Percentiles rank a stretch among this genome's conserved stretches.
Conservation (phyloP, 2,797 vertebrate genomes). For the Helostoma temminkii region DNA sequence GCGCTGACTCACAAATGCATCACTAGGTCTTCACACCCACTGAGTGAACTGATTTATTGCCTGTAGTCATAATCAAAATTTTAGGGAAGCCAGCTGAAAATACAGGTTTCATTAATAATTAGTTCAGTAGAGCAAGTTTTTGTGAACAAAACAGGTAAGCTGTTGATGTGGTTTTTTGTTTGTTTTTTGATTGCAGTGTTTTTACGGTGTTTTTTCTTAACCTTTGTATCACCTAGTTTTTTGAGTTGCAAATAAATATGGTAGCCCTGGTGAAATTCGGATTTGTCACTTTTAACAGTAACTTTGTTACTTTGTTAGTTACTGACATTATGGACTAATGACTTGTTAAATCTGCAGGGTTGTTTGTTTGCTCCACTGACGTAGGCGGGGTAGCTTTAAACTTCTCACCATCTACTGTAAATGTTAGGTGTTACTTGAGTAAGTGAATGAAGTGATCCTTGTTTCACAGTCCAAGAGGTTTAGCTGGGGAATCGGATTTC, state of each 20-base stretch:
- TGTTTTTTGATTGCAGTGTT: not conserved
- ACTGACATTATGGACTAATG: not conserved
- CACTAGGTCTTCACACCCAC: conserved; percentile 22
- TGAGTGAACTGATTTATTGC: conserved; percentile 12
- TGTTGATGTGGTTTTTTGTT: not conserved
- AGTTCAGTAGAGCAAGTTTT: not conserved
- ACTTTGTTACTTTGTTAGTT: not conserved
- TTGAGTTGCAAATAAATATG: not conserved
- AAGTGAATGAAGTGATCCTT: conserved; percentile 12
- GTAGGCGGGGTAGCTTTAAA: too few relatives aligned
- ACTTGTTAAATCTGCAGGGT: not conserved
- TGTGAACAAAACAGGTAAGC: conserved; percentile 5
- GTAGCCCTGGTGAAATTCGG: not conserved
- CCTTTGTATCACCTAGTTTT: not conserved
- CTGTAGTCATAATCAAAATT: conserved; percentile 6
- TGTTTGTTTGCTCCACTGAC: not conserved
- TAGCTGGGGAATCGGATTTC: conserved; percentile 67
- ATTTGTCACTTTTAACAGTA: not conserved
- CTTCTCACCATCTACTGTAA: too few relatives aligned
- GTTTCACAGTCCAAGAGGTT: conserved; percentile 35
- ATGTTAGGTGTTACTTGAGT: conserved; percentile 4
- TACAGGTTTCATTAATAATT: not conserved
- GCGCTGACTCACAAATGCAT: conserved; percentile 10
- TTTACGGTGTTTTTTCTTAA: too few relatives aligned
- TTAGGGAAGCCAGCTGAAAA: conserved; percentile 4